These are phyloP conservation scores for Gallinago jamesoni DNA, from an alignment of 2,113 vertebrate genomes.

Conservation along the genomic window DNA sequence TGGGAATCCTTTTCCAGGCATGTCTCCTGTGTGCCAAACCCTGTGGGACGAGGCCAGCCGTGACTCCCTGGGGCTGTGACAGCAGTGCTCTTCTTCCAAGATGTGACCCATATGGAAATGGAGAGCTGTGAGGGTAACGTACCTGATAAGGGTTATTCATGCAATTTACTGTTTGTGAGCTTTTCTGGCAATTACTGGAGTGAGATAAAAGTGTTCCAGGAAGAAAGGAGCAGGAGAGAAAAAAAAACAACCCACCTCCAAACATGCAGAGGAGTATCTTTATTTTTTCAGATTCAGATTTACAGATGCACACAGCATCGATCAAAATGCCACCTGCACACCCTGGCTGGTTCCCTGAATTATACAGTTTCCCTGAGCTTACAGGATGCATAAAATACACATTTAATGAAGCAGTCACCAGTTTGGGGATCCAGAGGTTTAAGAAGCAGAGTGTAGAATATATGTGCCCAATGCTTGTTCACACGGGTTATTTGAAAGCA, in stretches of 20 bases:
- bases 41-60: fast-evolving
- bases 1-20: not conserved
- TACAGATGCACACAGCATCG: not conserved
- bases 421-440: not conserved
- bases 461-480: not conserved
- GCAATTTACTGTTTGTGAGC: not conserved
- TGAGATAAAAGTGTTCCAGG: not conserved
- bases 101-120: fast-evolving
- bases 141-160: not conserved
- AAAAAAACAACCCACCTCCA: not conserved
- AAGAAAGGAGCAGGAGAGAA: not conserved
- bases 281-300: not conserved
- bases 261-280: not conserved
- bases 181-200: not conserved
- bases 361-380: not conserved
- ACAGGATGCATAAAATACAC: not conserved
- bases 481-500: not conserved
- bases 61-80: fast-evolving
- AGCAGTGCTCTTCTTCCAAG: not conserved
- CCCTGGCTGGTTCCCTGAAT: not conserved
- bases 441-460: not conserved
- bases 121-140: fast-evolving
- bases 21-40: too few relatives aligned
- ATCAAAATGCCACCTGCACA: not conserved
- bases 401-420: not conserved